A percentile compares a stretch with the other conserved stretches of the same genome.
phyloP scores from a whole-genome alignment of 2,888 invertebrate genomes.

The Tipula helvola region DNA sequence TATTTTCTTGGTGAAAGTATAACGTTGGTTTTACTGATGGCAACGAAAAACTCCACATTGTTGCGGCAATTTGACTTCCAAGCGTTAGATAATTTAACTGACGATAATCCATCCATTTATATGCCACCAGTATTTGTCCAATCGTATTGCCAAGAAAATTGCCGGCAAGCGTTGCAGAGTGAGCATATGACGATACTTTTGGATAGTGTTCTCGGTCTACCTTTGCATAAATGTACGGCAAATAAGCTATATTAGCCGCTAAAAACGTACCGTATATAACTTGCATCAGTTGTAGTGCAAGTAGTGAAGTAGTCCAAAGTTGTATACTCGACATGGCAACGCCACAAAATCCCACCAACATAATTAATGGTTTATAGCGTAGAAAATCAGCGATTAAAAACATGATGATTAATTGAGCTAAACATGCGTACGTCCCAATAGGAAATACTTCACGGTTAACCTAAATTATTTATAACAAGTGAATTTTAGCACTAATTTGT shows the following conservation, averaged over 20 bases:
- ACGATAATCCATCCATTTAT: constrained; percentile 45
- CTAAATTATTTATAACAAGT: constrained; percentile 36
- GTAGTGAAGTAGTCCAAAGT: constrained; percentile 59
- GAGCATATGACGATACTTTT: constrained; percentile 58
- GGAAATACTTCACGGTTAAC: constrained; percentile 75
- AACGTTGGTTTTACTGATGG: constrained; percentile 45
- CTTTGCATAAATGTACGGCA: constrained; percentile 88
- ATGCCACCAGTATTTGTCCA: constrained; percentile 52
- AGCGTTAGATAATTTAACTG: constrained; percentile 57
- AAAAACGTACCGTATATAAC: constrained; percentile 70
- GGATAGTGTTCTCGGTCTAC: constrained; percentile 57
- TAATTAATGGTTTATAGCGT: constrained; percentile 76
- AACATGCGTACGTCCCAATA: constrained; percentile 71
- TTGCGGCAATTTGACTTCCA: constrained; percentile 46
- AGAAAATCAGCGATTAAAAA: constrained; percentile 74
- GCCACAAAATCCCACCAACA: constrained; percentile 58
- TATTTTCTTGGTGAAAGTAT: neutral
- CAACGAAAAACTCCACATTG: constrained; percentile 47
- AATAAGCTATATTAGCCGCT: constrained; percentile 86
- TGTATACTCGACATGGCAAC: constrained; percentile 63
- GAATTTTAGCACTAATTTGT: too few relatives aligned
- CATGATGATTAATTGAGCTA: constrained; percentile 59
- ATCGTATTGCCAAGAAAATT: constrained; percentile 49
- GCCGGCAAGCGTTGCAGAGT: constrained; percentile 56
- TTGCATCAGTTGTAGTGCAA: constrained; percentile 56